Base-by-base conservation (phyloP, 2,797 vertebrate species). In the Clarias platycephalus region DNA sequence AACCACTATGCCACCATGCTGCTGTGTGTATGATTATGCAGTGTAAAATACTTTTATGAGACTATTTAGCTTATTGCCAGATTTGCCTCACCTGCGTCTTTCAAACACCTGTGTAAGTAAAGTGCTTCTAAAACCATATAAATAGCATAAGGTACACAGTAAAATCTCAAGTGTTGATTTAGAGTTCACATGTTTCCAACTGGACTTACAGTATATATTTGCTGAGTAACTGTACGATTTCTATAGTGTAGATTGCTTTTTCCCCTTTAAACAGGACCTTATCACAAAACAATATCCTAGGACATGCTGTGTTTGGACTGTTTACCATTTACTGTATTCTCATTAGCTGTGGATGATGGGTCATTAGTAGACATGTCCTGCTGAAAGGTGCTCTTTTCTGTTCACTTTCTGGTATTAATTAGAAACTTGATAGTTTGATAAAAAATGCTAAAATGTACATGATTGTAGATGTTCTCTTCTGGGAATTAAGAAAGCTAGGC, bases 401-500 rank as follows among this genome's bases (percentile, higher is more conserved):
- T 66, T 40, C 9, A n/a, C 4, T 76, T 44, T 16, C 57, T 31
- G 5, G 37, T 75, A 75, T 57, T 60, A 15, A 4, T 60, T 60
- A 15, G 75, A 34, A 37, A 62, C 20, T 22, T 15, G 18, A 58
- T 31, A 5, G 34, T 57, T 66, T 66, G 40, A 28, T 37, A 40
- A 58, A 40, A 37, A 24, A 40, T 53, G 55, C 24, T 78, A 24
- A n/a, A 76, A 4, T 68, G 22, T 37, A 53, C 44, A 12, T 49
- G 2, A 49, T 49, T 49, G 44, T 49, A 2, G 12, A 49, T 49
- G 10, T 49, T 49, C 44, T 49, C 44, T 49, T 13, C 9, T 22
- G 55, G 26, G 24, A 66, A 37, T 63, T 34, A 57, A 81, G 64
- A 82, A 81, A 81, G 72, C 79, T 37, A 80, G 62, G 72, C 75